Base-by-base conservation (phyloP, 2,797 vertebrate genomes). In the Spea hammondii region DNA sequence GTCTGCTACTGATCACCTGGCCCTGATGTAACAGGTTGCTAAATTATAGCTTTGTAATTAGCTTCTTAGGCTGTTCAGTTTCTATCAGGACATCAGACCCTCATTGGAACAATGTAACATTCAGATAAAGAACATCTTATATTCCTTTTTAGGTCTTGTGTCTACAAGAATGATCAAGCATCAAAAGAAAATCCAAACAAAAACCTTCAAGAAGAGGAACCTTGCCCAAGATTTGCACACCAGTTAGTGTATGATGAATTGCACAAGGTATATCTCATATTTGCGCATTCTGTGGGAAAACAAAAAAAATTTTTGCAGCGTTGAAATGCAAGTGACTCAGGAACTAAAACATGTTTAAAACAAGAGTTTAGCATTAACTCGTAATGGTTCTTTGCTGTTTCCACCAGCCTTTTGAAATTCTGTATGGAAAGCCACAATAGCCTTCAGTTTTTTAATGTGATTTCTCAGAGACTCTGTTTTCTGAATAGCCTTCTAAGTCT, bases 111-210 rank as follows among this genome's bases (percentile, higher is more conserved):
- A 32, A 32, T 32, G 32, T 3, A 8, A 55, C 53, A 8, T 55
- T 55, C 12, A 13, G 2, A 55, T 8, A 55, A 13, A 8, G 12
- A 55, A 55, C 12, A 55, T 32, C 32, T 65, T 10, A n/a, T 55
- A 50, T 14, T n/a, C 10, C 17, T 68, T 89, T 91, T 10, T 83
- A 94, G 93, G 93, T 94, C 93, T 72, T 94, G 93, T 74, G 93
- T 94, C 46, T 99, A 99, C 86, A 99, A 99, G 88, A 99, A 99
- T n/a, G 97, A 99, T 84, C 98, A 99, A 86, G 94, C 95, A 13
- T 92, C 96, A 83, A 99, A 99, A 85, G 98, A 99, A 82, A 98
- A 97, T 88, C 91, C 94, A 4, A 95, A 90, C 83, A 99, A 98
- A 90, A 94, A 94, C 81, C 91, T 97, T 71, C 97, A 98, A 87